Base-by-base conservation (phyloP, 53 echinoderm and acorn worm genomes). In the Actinopyga echinites region DNA sequence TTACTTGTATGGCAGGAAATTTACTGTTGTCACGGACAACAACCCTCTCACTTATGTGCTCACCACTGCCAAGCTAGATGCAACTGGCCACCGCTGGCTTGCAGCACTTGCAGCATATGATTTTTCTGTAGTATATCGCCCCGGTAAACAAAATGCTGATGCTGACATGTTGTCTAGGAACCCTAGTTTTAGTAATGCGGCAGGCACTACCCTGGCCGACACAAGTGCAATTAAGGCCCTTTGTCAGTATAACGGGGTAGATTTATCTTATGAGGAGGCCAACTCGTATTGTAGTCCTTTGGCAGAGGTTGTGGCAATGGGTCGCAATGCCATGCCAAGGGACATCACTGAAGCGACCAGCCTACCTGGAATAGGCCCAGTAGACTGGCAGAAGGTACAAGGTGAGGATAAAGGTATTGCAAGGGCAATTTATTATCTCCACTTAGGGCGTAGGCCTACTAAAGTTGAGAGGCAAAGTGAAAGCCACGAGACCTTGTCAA, bases 11-110 rank as follows among this genome's bases (percentile, higher is more conserved):
- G 79, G 79, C 11, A 79, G 79, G 59, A 34, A 79, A 38, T 79
- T 79, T 36, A 57, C 35, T 5, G 79, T 79, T 12, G 30, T 79
- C 3, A 79, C 79, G 4, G 79, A 79, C 35, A 79, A 79, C 32
- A 79, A 79, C 21, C 79, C 79, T 13, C 59, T 58, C 24, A 79
- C 79, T 4, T 79, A 79, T 30, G 79, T 79, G 4, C n/a, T 79
- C 19, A 79, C 32, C 24, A 58, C 58, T 22, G 78, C 78, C 21
- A 78, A 78, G 56, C 30, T 78, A 11, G 79, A 74, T 43, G 86
- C 91, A 26, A 86, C 90, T 30, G 86, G 90, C 15, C 83, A 86
- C 31, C 60, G 83, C 8, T 91, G 91, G 87, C 60, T 91, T 5
- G 91, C 91, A 21, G 74, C 69, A 2, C 54, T 87, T 21, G 36